phyloP scores from a whole-genome alignment of 2,113 vertebrate genomes.

The Hypanus sabinus region DNA sequence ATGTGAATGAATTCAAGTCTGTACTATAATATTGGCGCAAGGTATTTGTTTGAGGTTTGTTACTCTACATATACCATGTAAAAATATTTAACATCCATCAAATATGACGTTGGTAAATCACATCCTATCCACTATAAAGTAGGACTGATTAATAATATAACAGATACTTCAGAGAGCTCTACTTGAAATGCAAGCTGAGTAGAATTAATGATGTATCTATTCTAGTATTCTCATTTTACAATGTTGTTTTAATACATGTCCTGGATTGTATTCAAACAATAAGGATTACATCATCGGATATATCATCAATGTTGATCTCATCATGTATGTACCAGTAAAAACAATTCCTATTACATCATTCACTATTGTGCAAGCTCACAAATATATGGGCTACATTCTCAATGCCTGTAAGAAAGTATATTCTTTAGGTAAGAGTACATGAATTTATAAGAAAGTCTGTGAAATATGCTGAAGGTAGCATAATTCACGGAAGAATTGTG shows the following conservation, averaged over 20 bases:
- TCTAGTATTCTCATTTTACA: neutral
- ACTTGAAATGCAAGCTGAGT: neutral
- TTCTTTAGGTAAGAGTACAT: neutral
- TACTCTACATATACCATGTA: neutral
- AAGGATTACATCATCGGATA: neutral
- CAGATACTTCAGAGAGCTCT: neutral
- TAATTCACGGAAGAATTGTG: neutral
- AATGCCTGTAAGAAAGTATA: neutral
- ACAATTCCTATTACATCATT: neutral
- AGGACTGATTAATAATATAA: neutral
- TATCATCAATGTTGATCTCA: neutral
- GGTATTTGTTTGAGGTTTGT: neutral
- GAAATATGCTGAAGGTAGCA: neutral
- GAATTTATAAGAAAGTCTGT: neutral
- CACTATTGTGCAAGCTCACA: neutral
- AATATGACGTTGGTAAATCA: neutral
- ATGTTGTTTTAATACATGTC: neutral
- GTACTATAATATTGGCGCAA: neutral
- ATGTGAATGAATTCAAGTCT: neutral
- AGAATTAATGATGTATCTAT: neutral
- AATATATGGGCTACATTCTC: neutral
- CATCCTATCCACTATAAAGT: neutral
- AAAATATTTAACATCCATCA: neutral
- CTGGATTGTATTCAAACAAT: neutral
- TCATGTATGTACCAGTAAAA: slow-evolving; percentile 7